Evolutionary conservation across 2,797 vertebrate species (phyloP), one percentile per base, ranked within the genome.

Genomic region (Coendou prehensilis): DNA sequence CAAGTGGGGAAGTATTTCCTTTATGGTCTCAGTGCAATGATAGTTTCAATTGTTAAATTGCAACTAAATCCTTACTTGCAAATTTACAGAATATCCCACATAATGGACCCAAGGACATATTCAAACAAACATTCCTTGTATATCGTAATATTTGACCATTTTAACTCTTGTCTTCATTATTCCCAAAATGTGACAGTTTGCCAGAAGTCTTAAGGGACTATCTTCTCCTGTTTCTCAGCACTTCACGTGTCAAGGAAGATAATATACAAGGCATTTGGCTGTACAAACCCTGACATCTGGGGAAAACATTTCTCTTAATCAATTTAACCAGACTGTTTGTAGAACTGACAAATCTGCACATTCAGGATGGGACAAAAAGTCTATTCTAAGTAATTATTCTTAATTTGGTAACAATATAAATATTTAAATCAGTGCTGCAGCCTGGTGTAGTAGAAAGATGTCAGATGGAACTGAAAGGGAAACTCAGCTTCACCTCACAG

Each of bases 401-500:
- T 96, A 96, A 95, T 87, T 94, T 94, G 45, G 8, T 86, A 96
- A 79, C n/a, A 87, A 85, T 83, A 71, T 86, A 96, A 96, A 92
- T 95, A 87, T 95, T 93, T 89, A 93, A 89, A 89, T 88, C 83
- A 89, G 82, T 67, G 33, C 11, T 73, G 6, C 71, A 90, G n/a
- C 45, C 81, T 67, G 50, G 85, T 73, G 37, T 64, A 45, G 79
- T 67, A 75, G 67, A 89, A 93, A 26, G 9, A 67, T 75, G 17
- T 87, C 93, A 92, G n/a, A 91, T 30, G 85, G 54, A 84, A 81
- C 28, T 50, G n/a, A 93, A 81, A 59, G 76, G 61, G 90, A 89
- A 94, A 64, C 18, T 94, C 28, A 64, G 57, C 52, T 78, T 93
- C 28, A 86, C 8, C 41, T 93, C 75, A 63, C 15, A 57, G 45